Base-by-base conservation (phyloP, 2,888 invertebrate genomes). In the Cephus sareptanus region DNA sequence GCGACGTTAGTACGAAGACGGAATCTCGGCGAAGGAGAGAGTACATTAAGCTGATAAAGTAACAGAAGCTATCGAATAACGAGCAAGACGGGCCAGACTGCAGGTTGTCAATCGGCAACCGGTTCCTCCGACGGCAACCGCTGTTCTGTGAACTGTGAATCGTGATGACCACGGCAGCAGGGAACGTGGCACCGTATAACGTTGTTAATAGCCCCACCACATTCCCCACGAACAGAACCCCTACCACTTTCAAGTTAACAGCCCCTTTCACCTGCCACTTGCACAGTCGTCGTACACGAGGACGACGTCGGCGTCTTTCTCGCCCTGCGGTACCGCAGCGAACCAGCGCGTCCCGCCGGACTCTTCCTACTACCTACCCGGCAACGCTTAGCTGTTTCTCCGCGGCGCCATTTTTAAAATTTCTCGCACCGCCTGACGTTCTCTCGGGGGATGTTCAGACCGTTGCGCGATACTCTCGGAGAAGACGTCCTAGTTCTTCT, bases 41-140 rank as follows among this genome's bases (percentile, higher is more conserved):
- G 80, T 56, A 23, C 56, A 56, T 56, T 9, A 56, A 56, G 56
- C 56, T 56, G 56, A 56, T 56, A 56, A 56, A 56, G 23, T 56
- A 23, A 56, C 23, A 23, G 56, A 23, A 56, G 56, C 56, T 56
- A 56, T 56, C 40, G 56, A 56, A 23, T 23, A 56, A 56, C 56
- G 9, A 56, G 56, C 9, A 56, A 56, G 56, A 56, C 56, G 56
- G 56, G 9, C 23, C 23, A 56, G 56, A 56, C 23, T 56, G 56
- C 56, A 56, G 56, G 56, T 71, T 34, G 71, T 71, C 71, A 71
- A 71, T 71, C 74, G 56, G 79, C 85, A 87, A 88, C 89, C 88
- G 86, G 88, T 88, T 89, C 84, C 85, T 78, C 80, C 86, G 86
- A 85, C 85, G 86, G 86, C 81, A 85, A 85, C 88, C 89, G 87